These are phyloP conservation scores for Microchrysa polita DNA, from an alignment of 2,888 invertebrate species.

Conservation along the genomic window DNA sequence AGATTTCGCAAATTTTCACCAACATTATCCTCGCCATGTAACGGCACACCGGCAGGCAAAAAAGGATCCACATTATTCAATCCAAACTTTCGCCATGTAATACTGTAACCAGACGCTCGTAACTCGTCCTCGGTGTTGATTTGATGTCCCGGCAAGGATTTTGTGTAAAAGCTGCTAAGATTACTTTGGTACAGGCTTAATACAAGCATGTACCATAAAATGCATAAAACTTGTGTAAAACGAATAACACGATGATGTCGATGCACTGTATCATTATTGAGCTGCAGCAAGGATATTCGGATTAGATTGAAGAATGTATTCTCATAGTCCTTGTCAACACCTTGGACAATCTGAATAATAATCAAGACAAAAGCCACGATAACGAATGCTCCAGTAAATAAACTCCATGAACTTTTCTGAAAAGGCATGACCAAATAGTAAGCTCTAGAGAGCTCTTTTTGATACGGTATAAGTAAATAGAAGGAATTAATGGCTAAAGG, in stretches of 20 bases:
- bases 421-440: background rate
- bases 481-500: background rate
- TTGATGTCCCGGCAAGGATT: constrained; percentile 16
- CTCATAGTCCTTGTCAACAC: background rate
- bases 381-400: background rate
- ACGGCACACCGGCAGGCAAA: no score
- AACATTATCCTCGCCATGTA: no score
- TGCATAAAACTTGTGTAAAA: background rate
- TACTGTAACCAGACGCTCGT: background rate
- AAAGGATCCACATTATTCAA: no score
- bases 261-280: background rate
- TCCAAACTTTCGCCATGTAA: no score
- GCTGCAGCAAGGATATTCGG: background rate
- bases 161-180: constrained; percentile 27
- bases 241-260: background rate
- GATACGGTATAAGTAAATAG: constrained; percentile 2
- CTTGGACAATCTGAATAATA: background rate
- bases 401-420: background rate
- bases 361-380: background rate
- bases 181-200: constrained; percentile 16
- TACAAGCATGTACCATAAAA: constrained; percentile 3
- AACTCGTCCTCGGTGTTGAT: constrained; percentile 4
- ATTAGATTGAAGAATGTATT: background rate
- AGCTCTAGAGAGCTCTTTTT: background rate
- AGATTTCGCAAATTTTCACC: no score